Evolutionary conservation across 2,888 invertebrate genomes (phyloP), one percentile per base, ranked within the genome.

Genomic region (Yponomeuta evonymella): DNA sequence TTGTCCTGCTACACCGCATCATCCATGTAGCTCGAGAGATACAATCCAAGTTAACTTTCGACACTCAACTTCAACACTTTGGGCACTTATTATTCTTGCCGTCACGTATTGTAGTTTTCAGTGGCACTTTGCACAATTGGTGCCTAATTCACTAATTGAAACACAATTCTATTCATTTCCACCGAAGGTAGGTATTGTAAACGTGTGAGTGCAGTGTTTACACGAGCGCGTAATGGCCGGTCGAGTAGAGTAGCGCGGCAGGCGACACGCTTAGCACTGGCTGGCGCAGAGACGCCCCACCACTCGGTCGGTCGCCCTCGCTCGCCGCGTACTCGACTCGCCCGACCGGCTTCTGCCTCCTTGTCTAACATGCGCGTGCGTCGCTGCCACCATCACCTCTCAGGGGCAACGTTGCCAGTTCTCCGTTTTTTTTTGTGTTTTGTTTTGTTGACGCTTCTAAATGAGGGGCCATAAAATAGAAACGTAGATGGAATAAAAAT

Each of bases 381-480:
- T 80, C 85, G 89, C 81, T 88, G 88, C 88, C 86, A 86, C 86
- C 85, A 85, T 86, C 82, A 78, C 81, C 79, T 79, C 48, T 79
- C 79, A 58, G 51, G 51, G 51, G 70, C 78, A 75, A 79, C 86
- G 87, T 87, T 87, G 87, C 89, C 85, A 88, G 88, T 82, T 85
- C 81, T 81, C 77, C 73, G 77, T 79, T 81, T 79, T 85, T 33
- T 43, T 89, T 90, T 89, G 87, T 87, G 85, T 89, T 88, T 87
- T 87, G 80, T 73, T 73, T 73, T 86, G 83, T 89, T 89, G 86
- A 87, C 83, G 88, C 85, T 86, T 85, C 81, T 81, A 88, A 88
- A 88, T 86, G 84, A 88, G 86, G 84, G 86, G 83, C 86, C 83
- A 86, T 89, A 87, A 88, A 88, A 83, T 87, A 88, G 86, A 87